Percentiles rank a stretch among this genome's conserved stretches.
Evolutionary conservation across 1,140 invertebrate genomes (phyloP).

Genomic region (Drosophila bocqueti): DNA sequence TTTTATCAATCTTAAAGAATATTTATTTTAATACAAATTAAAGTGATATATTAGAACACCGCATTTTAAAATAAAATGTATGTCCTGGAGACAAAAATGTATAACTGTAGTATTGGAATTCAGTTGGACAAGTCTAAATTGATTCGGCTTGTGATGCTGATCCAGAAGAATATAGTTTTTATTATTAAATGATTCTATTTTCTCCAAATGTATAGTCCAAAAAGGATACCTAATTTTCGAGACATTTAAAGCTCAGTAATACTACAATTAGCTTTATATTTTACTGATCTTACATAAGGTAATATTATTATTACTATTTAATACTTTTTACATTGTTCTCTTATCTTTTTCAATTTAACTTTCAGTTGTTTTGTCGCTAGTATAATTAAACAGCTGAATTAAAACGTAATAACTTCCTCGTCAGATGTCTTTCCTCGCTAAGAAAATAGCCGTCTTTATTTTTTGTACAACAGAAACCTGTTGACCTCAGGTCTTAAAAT

Average conservation of each 20-base stretch:
- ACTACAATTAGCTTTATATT: not conserved
- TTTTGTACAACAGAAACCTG: constrained; percentile 15
- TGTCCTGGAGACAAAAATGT: too few species aligned
- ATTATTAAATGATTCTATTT: too few species aligned
- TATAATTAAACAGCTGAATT: not conserved
- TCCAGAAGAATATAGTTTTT: too few species aligned
- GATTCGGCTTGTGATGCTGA: too few species aligned
- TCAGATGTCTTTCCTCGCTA: not conserved
- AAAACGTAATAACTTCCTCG: constrained; percentile 5
- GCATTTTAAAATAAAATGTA: too few species aligned
- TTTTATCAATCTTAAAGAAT: too few species aligned
- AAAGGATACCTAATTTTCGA: not conserved
- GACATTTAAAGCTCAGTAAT: not conserved
- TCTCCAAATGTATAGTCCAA: not conserved
- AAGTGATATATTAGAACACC: too few species aligned
- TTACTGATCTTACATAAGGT: not conserved
- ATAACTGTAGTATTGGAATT: too few species aligned
- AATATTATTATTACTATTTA: not conserved
- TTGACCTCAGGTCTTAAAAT: constrained; percentile 33
- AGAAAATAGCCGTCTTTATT: constrained; percentile 14
- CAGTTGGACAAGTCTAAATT: not conserved
- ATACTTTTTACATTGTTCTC: too few species aligned
- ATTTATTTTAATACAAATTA: not conserved
- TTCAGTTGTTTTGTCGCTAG: not conserved
- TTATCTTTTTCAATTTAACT: not conserved